These are phyloP conservation scores for Gastracanthus pulcherrimus DNA, from an alignment of 2,888 invertebrate species.

Conservation along the genomic window DNA sequence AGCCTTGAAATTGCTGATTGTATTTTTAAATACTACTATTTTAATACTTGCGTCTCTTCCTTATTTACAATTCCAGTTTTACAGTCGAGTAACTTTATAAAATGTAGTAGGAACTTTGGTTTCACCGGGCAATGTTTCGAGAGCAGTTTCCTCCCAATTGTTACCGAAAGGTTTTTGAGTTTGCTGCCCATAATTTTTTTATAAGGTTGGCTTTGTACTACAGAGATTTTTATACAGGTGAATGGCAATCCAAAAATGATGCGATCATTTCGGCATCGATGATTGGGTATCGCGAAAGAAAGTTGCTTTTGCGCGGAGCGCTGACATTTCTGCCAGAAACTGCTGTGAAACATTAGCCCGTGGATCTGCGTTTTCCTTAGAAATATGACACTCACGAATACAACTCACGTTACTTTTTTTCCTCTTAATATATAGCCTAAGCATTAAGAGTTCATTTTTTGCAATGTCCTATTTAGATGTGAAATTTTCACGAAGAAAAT, in stretches of 20 bases:
- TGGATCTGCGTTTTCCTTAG: conserved; percentile 77
- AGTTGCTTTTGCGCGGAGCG: conserved; percentile 59
- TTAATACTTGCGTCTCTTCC: conserved; percentile 70
- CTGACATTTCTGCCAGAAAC: conserved; percentile 72
- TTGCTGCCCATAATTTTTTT: conserved; percentile 53
- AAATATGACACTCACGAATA: conserved; percentile 77
- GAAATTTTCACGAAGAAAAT: conserved; percentile 75
- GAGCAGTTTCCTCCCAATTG: conserved; percentile 73
- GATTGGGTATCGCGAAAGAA: conserved; percentile 50
- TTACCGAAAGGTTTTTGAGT: conserved; percentile 55
- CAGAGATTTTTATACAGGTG: conserved; percentile 58
- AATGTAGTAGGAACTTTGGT: conserved; percentile 82
- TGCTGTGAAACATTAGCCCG: conserved; percentile 77
- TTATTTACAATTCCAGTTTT: conserved; percentile 75
- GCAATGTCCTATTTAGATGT: conserved; percentile 64
- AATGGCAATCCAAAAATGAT: conserved; percentile 56
- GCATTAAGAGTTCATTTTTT: conserved; percentile 60
- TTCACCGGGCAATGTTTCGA: conserved; percentile 79
- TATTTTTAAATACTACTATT: conserved; percentile 72
- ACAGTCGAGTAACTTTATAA: conserved; percentile 77
- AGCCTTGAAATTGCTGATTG: conserved; percentile 73
- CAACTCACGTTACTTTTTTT: conserved; percentile 65
- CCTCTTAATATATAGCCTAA: conserved; percentile 64
- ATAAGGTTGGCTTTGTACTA: conserved; percentile 56
- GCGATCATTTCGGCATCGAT: conserved; percentile 42